phyloP scores from a whole-genome alignment of 2,888 invertebrate genomes.

The Rhogogaster chlorosoma region DNA sequence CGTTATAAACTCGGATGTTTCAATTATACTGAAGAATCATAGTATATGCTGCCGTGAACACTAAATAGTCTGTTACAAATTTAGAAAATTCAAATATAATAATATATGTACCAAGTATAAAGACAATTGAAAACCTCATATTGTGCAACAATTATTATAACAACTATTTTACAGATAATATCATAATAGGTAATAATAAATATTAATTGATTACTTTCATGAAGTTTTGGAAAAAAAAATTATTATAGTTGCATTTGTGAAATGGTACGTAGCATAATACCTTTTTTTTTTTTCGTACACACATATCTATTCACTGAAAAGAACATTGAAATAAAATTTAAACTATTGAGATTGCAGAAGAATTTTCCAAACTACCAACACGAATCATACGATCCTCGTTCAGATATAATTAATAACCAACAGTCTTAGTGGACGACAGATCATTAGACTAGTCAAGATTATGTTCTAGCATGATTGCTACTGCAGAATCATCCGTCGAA shows the following conservation, averaged over 20 bases:
- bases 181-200: background rate
- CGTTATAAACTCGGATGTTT: background rate
- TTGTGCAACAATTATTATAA: background rate
- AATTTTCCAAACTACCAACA: conserved; percentile 2
- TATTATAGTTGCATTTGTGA: background rate
- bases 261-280: background rate
- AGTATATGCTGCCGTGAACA: background rate
- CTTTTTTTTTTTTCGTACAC: background rate
- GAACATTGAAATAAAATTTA: background rate
- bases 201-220: background rate
- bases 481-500: conserved; percentile 60
- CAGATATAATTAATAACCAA: conserved; percentile 12
- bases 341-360: conserved; percentile 27
- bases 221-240: background rate
- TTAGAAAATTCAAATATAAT: background rate
- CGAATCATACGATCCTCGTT: conserved; percentile 14
- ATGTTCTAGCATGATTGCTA: conserved; percentile 58
- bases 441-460: conserved; percentile 30
- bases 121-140: background rate
- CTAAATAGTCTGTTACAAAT: background rate
- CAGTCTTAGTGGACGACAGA: conserved; percentile 26
- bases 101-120: background rate
- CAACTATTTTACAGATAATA: background rate
- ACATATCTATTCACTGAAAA: background rate
- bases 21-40: background rate